Evolutionary conservation across 2,113 vertebrate species (phyloP), one percentile per base, ranked within the genome.

Genomic region (Mus pahari): DNA sequence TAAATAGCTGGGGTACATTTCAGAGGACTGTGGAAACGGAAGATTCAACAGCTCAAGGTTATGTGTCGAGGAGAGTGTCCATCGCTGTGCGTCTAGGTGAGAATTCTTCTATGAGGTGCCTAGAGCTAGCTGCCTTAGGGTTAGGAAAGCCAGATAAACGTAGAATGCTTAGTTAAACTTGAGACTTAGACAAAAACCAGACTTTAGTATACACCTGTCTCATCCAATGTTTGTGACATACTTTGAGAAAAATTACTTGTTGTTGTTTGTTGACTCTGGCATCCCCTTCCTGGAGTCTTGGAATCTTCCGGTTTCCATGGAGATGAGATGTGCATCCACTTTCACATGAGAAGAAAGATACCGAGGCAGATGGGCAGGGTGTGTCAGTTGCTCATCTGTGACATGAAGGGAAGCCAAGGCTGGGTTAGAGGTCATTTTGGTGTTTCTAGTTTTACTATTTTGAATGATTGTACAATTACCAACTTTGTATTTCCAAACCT

Each of bases 401-500:
- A 60, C 26, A 91, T 60, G 53, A 75, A 42, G 75, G 39, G 78
- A 90, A 88, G 90, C 50, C 53, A n/a, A 88, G 89, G 60, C 64
- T 82, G 31, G n/a, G 26, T 78, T 55, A 68, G 91, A 95, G 86
- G 26, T 96, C 82, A 93, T 89, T 60, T 71, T 22, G 36, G 45
- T 71, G 58, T 66, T 93, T 94, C 91, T 89, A 62, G 5, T 73
- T 90, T 94, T 96, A 94, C 45, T 28, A 45, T 74, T 93, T 83
- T 84, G 60, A 93, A 90, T 62, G 39, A 90, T 71, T 77, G 53
- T 31, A 86, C 60, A 92, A 91, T 89, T 45, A 75, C 91, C 78
- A 89, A 75, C 74, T 96, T 94, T 97, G 64, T 88, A 39, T 92
- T 96, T 96, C 5, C 62, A 95, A 91, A 93, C 33, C 75, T 90